A percentile compares a stretch with the other conserved stretches of the same genome.
These are phyloP conservation scores for Cercocebus atys DNA, from an alignment of 2,113 vertebrate species.

Conservation along the genomic window DNA sequence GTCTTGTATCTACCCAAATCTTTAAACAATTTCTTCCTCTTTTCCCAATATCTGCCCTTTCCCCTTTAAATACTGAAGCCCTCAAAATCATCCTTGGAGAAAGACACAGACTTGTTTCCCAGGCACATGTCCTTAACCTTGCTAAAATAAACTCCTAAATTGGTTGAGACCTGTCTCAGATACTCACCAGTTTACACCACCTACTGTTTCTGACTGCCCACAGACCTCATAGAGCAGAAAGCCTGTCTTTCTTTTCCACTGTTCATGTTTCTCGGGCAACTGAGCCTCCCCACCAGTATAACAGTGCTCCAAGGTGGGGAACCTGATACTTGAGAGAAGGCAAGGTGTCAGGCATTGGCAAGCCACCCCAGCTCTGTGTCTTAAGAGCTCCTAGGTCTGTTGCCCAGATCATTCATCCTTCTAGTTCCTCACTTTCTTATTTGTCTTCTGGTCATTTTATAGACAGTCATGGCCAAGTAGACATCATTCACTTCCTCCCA, in stretches of 20 bases:
- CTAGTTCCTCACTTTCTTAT: neutral
- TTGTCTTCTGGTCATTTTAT: neutral
- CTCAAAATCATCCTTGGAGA: too few relatives aligned
- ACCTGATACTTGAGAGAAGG: constrained; percentile 77
- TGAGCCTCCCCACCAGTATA: constrained; percentile 84
- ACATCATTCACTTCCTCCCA: neutral
- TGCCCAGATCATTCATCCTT: neutral
- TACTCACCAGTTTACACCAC: neutral
- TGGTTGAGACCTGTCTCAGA: too few relatives aligned
- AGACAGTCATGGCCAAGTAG: neutral
- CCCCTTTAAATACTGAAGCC: too few relatives aligned
- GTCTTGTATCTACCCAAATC: too few relatives aligned
- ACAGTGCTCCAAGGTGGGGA: constrained; percentile 77
- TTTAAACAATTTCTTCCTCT: too few relatives aligned
- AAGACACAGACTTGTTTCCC: too few relatives aligned
- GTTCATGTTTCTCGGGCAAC: constrained; percentile 84
- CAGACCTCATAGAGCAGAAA: constrained; percentile 84
- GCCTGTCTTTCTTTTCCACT: constrained; percentile 86
- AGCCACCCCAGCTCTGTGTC: too few relatives aligned
- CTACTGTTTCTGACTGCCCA: constrained; percentile 89
- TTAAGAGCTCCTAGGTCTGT: too few relatives aligned
- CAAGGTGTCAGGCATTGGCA: neutral
- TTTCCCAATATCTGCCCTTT: too few relatives aligned
- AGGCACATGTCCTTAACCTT: too few relatives aligned
- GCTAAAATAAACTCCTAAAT: too few relatives aligned